Evolutionary conservation across 2,797 vertebrate genomes (phyloP).

Genomic region (Chloroceryle amazona): DNA sequence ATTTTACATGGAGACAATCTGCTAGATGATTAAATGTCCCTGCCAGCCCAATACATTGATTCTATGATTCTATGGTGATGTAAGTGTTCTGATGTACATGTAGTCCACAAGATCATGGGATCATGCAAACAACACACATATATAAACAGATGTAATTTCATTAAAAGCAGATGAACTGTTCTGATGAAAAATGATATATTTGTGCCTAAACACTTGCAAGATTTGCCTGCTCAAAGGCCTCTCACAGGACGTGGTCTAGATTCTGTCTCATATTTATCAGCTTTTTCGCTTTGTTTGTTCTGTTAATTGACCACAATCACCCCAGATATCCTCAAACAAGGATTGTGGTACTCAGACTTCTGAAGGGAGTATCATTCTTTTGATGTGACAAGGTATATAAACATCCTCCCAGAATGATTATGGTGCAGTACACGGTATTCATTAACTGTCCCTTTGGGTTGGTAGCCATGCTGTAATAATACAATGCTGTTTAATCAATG

Average conservation of each 20-base stretch:
- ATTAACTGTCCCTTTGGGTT: neutral
- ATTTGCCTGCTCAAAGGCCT: neutral
- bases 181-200: neutral
- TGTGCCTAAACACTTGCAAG: neutral
- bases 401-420: neutral
- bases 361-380: too few relatives aligned
- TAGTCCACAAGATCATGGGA: slow-evolving; percentile 7
- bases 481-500: neutral
- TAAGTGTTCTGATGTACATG: neutral
- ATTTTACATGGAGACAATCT: neutral
- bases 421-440: neutral
- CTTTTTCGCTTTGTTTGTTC: neutral
- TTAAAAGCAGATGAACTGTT: slow-evolving; percentile 13
- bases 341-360: neutral
- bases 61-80: neutral
- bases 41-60: too few relatives aligned
- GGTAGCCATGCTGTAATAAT: neutral
- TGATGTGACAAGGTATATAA: neutral
- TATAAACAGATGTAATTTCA: slow-evolving; percentile 5
- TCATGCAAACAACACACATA: neutral
- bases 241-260: neutral
- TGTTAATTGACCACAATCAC: neutral
- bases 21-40: neutral
- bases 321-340: neutral
- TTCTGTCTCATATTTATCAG: neutral